A percentile compares a stretch with the other conserved stretches of the same genome.
Conservation (phyloP, 2,888 invertebrate genomes). For the Alcis repandata region DNA sequence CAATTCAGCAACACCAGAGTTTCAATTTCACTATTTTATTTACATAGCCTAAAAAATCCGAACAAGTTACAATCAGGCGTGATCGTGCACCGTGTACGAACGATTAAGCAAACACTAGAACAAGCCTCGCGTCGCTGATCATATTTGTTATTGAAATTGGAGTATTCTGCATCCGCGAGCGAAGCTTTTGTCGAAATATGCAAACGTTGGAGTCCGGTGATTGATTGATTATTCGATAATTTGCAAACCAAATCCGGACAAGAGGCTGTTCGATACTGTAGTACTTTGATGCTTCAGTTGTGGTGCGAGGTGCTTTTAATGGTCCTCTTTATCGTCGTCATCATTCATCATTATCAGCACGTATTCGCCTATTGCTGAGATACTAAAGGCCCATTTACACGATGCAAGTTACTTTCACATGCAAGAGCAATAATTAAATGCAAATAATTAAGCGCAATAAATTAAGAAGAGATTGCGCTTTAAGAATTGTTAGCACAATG, state of each 20-base stretch:
- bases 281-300: slow-evolving; percentile 35
- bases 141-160: slow-evolving; percentile 48
- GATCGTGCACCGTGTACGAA: slow-evolving; percentile 15
- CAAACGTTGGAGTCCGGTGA: slow-evolving; percentile 38
- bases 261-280: slow-evolving; percentile 42
- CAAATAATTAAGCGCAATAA: no score
- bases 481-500: no score
- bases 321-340: no score
- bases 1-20: no score
- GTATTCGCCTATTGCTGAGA: no score
- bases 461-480: no score
- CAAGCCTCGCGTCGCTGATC: slow-evolving; percentile 18
- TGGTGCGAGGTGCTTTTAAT: not conserved
- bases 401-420: no score
- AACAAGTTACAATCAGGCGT: slow-evolving; percentile 22
- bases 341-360: no score
- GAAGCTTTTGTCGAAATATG: slow-evolving; percentile 41
- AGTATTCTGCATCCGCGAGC: slow-evolving; percentile 37
- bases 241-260: slow-evolving; percentile 51
- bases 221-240: slow-evolving; percentile 49
- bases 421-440: no score
- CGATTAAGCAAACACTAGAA: slow-evolving; percentile 39
- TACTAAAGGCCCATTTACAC: no score
- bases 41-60: slow-evolving; percentile 1
- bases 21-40: not conserved